A percentile compares a stretch with the other conserved stretches of the same genome.
phyloP scores from a whole-genome alignment of 2,797 vertebrate genomes.

The Acrossocheilus fasciatus region DNA sequence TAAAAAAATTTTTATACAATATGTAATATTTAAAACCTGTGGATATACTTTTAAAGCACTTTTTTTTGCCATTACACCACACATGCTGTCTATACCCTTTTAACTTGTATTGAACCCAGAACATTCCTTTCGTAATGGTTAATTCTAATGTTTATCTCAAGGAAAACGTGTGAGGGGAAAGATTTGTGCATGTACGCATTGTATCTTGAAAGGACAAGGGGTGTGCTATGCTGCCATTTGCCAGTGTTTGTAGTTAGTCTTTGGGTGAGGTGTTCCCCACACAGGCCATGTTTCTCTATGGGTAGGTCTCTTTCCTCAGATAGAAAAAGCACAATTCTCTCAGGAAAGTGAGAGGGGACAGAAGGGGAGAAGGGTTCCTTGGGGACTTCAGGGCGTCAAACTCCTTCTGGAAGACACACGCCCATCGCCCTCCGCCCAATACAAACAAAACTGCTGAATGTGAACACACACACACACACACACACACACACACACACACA shows the following conservation, averaged over 20 bases:
- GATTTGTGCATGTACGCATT: slow-evolving; percentile 31
- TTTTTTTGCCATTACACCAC: background rate
- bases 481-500: background rate
- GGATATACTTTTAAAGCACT: background rate
- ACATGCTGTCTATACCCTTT: background rate
- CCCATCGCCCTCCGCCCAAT: slow-evolving; percentile 75
- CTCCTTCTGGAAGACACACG: slow-evolving; percentile 64
- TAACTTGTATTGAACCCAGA: background rate
- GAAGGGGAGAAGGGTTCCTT: slow-evolving; percentile 74
- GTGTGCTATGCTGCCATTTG: slow-evolving; percentile 46
- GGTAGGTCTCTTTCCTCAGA: slow-evolving; percentile 85
- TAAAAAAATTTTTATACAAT: no score
- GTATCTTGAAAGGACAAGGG: slow-evolving; percentile 44
- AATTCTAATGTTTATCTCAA: slow-evolving; percentile 25
- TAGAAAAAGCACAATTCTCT: slow-evolving; percentile 85
- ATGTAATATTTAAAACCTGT: background rate
- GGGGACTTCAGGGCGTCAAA: slow-evolving; percentile 72
- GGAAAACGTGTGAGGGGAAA: slow-evolving; percentile 18
- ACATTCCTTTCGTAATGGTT: background rate
- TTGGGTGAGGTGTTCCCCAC: slow-evolving; percentile 67
- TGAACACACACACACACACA: background rate
- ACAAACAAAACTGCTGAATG: slow-evolving; percentile 72
- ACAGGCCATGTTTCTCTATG: slow-evolving; percentile 76
- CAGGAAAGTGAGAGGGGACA: slow-evolving; percentile 82
- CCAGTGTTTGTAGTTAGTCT: slow-evolving; percentile 56